Percentiles rank a stretch among this genome's conserved stretches.
phyloP scores from a whole-genome alignment of 2,888 invertebrate species.

The Drosophila pseudotalamancana region DNA sequence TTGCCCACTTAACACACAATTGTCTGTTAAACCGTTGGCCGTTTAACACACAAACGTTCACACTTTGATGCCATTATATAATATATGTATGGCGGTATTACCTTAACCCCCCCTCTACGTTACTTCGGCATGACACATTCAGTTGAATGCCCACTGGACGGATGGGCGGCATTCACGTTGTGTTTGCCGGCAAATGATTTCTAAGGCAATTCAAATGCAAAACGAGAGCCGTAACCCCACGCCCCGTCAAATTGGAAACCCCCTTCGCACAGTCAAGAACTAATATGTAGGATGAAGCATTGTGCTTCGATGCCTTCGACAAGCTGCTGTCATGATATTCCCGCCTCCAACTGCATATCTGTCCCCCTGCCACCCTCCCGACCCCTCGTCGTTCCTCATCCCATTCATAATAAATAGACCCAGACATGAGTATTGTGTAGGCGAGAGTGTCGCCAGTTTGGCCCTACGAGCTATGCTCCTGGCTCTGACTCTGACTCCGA shows the following conservation, averaged over 20 bases:
- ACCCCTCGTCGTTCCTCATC: background rate
- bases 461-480: slow-evolving; percentile 6
- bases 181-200: slow-evolving; percentile 70
- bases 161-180: slow-evolving; percentile 55
- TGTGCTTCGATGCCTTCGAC: slow-evolving; percentile 70
- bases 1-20: slow-evolving; percentile 58
- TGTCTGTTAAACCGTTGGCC: slow-evolving; percentile 63
- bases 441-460: slow-evolving; percentile 36
- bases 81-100: slow-evolving; percentile 9
- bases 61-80: slow-evolving; percentile 70
- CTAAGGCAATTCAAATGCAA: slow-evolving; percentile 67
- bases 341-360: slow-evolving; percentile 4
- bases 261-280: slow-evolving; percentile 38
- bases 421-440: slow-evolving; percentile 20
- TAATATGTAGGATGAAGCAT: slow-evolving; percentile 62
- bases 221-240: slow-evolving; percentile 26
- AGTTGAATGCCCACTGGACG: slow-evolving; percentile 51
- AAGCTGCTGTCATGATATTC: slow-evolving; percentile 65
- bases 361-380: slow-evolving; percentile 19
- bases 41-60: slow-evolving; percentile 80
- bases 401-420: background rate
- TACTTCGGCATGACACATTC: slow-evolving; percentile 51
- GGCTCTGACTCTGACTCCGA: slow-evolving; percentile 3
- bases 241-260: background rate
- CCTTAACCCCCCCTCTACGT: background rate